phyloP scores from a whole-genome alignment of 1,140 invertebrate species.

The Vollenhovia emeryi region DNA sequence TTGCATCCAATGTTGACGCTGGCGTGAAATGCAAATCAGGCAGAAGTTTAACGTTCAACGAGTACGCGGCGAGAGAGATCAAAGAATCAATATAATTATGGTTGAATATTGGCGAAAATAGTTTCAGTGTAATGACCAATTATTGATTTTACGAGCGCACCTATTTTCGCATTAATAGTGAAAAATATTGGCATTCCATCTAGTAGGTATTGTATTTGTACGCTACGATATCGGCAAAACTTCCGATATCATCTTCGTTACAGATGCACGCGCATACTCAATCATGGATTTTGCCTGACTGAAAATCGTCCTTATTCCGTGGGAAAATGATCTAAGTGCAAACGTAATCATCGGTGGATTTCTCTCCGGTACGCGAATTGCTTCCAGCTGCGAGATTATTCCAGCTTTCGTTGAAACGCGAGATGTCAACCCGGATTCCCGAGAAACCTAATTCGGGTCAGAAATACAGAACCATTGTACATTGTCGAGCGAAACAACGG shows the following conservation, averaged over 20 bases:
- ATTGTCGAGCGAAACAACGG: constrained; percentile 19
- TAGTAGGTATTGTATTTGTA: not conserved
- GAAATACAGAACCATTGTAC: constrained; percentile 23
- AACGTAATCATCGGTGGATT: constrained; percentile 44
- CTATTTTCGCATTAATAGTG: not conserved
- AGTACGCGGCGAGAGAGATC: not conserved
- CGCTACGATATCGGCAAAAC: not conserved
- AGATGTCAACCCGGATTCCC: constrained; percentile 42
- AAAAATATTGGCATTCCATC: not conserved
- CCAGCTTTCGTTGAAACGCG: constrained; percentile 35
- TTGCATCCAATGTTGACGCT: not conserved
- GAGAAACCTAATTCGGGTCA: constrained; percentile 45
- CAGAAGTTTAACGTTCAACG: not conserved
- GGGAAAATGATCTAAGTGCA: constrained; percentile 31
- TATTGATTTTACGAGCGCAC: not conserved
- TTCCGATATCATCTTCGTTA: not conserved
- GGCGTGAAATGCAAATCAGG: not conserved
- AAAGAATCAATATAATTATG: not conserved
- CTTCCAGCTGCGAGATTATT: not conserved
- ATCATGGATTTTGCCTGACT: constrained; percentile 8
- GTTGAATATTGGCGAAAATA: not conserved
- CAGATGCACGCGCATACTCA: not conserved
- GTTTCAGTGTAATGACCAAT: not conserved
- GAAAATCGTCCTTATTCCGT: constrained; percentile 12
- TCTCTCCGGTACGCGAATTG: not conserved